These are phyloP conservation scores for Diplodus puntazzo DNA, from an alignment of 2,797 vertebrate species.

Conservation along the genomic window DNA sequence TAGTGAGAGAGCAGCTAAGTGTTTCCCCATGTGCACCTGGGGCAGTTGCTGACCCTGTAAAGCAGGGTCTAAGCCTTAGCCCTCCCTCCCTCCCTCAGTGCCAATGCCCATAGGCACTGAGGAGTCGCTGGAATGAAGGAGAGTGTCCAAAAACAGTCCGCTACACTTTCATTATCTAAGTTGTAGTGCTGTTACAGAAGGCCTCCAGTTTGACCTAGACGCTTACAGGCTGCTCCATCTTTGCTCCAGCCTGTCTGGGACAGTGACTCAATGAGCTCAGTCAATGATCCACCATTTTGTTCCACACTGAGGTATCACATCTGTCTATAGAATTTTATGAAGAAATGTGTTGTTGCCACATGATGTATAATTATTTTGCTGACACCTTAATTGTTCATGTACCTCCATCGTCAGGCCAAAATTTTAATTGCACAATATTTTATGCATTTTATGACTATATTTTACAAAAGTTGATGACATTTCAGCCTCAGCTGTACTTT, in stretches of 20 bases:
- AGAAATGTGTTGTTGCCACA: background rate
- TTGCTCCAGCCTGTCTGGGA: conserved; percentile 24
- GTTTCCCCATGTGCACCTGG: conserved; percentile 76
- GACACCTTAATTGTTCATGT: background rate
- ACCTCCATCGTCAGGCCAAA: background rate
- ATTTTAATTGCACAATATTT: background rate
- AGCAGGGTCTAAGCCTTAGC: conserved; percentile 50
- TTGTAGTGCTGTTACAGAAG: conserved; percentile 30
- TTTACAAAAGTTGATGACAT: background rate
- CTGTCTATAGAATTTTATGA: too few species aligned
- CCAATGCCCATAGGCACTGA: conserved; percentile 68
- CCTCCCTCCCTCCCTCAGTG: conserved; percentile 17
- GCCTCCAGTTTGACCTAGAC: conserved; percentile 25
- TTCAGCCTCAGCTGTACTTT: background rate
- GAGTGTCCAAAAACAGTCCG: conserved; percentile 46
- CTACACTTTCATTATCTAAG: conserved; percentile 30
- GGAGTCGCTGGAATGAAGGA: conserved; percentile 64
- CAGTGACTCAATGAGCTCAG: background rate
- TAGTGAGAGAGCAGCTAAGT: conserved; percentile 60
- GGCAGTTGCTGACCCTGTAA: conserved; percentile 62
- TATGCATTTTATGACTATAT: too few species aligned
- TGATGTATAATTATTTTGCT: background rate
- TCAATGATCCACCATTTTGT: background rate
- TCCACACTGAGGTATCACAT: background rate
- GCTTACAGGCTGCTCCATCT: conserved; percentile 16